A percentile compares a stretch with the other conserved stretches of the same genome.
Evolutionary conservation across 2,888 invertebrate species (phyloP).

Genomic region (Omphaloscelis lunosa): DNA sequence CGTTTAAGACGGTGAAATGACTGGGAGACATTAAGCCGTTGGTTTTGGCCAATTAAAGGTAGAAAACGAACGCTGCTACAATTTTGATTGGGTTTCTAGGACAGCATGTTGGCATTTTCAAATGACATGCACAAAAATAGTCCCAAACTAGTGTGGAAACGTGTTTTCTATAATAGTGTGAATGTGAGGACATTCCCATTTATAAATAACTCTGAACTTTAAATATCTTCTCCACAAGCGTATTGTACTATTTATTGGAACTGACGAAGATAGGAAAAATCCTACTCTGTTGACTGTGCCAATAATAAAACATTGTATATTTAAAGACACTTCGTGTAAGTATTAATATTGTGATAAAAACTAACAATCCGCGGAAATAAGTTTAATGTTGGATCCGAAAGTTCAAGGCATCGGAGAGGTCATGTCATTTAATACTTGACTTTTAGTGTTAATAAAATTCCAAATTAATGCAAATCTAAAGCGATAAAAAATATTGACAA

Average conservation of each 20-base stretch:
- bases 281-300: neutral
- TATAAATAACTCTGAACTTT: conserved; percentile 35
- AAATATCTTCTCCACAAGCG: conserved; percentile 15
- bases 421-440: conserved; percentile 13
- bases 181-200: conserved; percentile 23
- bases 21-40: conserved; percentile 25
- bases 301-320: conserved; percentile 9
- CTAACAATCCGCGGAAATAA: conserved; percentile 45
- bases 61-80: conserved; percentile 14
- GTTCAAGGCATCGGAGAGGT: conserved; percentile 45
- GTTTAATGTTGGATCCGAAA: conserved; percentile 22
- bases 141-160: neutral
- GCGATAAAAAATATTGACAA: conserved; percentile 32
- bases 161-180: neutral
- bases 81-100: neutral
- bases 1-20: conserved; percentile 24
- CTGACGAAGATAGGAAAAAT: conserved; percentile 11
- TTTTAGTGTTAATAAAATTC: conserved; percentile 16
- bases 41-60: conserved; percentile 43
- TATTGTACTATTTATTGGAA: conserved; percentile 25
- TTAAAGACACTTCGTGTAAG: conserved; percentile 1
- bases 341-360: conserved; percentile 15
- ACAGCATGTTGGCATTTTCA: conserved; percentile 19
- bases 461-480: conserved; percentile 17
- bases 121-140: conserved; percentile 22